A percentile compares a stretch with the other conserved stretches of the same genome.
Conservation (phyloP, 2,113 vertebrate species). For the Ceyx cyanopectus region DNA sequence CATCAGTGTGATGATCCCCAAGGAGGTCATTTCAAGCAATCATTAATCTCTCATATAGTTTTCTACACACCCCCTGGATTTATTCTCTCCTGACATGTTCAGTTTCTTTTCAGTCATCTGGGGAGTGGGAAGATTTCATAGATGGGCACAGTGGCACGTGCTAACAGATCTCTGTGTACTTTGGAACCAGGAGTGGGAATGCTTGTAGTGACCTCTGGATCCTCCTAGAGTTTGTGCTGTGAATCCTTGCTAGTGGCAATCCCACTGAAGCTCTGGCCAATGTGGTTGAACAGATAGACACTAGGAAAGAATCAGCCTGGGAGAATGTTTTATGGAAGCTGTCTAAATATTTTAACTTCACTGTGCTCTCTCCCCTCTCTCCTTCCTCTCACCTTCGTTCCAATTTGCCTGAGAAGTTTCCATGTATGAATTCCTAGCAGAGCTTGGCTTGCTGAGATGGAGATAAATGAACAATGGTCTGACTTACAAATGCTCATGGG, state of each 20-base stretch:
- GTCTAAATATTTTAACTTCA: neutral
- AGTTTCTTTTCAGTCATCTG: neutral
- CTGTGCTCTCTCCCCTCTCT: neutral
- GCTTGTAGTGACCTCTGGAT: neutral
- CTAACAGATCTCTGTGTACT: neutral
- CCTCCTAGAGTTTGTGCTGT: neutral
- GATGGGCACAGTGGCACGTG: rapidly evolving
- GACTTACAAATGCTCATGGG: neutral
- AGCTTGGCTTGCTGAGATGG: neutral
- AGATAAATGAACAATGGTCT: neutral
- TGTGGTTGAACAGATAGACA: neutral
- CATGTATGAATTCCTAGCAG: neutral
- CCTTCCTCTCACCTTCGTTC: neutral
- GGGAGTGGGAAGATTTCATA: neutral
- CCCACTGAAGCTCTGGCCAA: neutral
- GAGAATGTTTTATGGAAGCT: constrained; percentile 1
- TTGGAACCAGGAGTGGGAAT: neutral
- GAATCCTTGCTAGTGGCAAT: neutral
- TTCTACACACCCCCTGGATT: neutral
- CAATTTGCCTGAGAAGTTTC: neutral
- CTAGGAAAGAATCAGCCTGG: neutral
- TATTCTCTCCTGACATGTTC: neutral
- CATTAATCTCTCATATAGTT: neutral
- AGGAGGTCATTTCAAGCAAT: neutral
- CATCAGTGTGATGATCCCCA: rapidly evolving